Conservation (phyloP, 2,113 vertebrate species). For the Hoplias malabaricus region DNA sequence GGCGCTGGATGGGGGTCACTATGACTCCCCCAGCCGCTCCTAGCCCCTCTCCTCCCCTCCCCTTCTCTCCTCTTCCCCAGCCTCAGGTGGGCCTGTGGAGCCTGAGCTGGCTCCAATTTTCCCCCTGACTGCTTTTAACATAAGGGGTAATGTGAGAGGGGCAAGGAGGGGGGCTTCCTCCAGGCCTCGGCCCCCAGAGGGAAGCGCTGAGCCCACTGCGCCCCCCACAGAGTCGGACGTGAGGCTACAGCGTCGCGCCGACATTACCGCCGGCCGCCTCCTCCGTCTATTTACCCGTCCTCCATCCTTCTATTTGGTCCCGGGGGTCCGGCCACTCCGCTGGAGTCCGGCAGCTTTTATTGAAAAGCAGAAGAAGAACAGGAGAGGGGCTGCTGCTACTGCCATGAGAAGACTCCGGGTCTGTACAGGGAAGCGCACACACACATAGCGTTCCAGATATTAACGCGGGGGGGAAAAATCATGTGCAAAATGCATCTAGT, state of each 20-base stretch:
- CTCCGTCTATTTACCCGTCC: constrained; percentile 48
- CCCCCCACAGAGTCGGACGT: constrained; percentile 42
- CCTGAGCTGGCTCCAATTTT: constrained; percentile 75
- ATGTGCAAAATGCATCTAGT: no score
- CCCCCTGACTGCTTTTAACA: constrained; percentile 80
- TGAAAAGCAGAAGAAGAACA: constrained; percentile 27
- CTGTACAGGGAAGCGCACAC: constrained; percentile 33
- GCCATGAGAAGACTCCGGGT: constrained; percentile 6
- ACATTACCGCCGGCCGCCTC: constrained; percentile 38
- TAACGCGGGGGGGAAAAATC: no score
- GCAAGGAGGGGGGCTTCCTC: constrained; percentile 47
- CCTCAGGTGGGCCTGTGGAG: constrained; percentile 73
- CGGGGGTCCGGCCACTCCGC: constrained; percentile 23
- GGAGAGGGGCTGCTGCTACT: background rate
- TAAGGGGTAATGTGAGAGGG: constrained; percentile 76
- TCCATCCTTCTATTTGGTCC: constrained; percentile 48
- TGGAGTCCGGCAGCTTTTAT: constrained; percentile 38
- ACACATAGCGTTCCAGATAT: no score
- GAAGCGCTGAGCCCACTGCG: constrained; percentile 18
- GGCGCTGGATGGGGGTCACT: background rate
- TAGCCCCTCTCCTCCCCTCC: background rate
- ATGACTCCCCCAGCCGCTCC: background rate
- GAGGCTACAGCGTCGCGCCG: constrained; percentile 24
- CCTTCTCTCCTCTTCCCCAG: constrained; percentile 38
- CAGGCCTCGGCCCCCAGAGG: constrained; percentile 28